A percentile compares a stretch with the other conserved stretches of the same genome.
These are phyloP conservation scores for Zoanthus sansibaricus DNA, from an alignment of 92 coral and sea anemone genomes.

Conservation along the genomic window DNA sequence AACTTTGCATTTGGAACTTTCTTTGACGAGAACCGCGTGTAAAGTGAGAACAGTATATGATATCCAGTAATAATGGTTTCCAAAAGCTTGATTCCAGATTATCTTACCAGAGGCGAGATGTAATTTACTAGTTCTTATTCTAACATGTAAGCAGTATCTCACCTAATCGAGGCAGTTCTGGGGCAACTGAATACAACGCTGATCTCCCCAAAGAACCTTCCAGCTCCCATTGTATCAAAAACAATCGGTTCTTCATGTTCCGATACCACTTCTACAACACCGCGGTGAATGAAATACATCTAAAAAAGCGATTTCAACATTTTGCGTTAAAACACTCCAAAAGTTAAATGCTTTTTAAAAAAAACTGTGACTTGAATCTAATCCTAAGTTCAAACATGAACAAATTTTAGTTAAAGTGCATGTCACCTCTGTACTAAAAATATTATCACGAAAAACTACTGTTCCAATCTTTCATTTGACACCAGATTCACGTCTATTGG, in stretches of 20 bases:
- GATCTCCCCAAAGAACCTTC: constrained; percentile 91
- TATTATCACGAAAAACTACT: no score
- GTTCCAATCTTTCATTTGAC: no score
- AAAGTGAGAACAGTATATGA: no score
- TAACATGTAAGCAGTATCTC: background rate
- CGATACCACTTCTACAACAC: constrained; percentile 86
- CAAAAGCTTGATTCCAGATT: background rate
- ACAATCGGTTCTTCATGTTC: constrained; percentile 86
- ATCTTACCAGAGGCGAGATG: background rate
- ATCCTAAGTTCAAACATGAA: no score
- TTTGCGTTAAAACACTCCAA: no score
- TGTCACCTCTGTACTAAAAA: no score
- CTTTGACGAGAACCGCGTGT: no score
- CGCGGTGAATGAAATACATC: constrained; percentile 93
- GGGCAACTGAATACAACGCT: constrained; percentile 89
- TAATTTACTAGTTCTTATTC: background rate
- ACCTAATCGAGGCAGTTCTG: constrained; percentile 92
- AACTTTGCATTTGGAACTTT: no score
- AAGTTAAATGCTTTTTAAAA: no score
- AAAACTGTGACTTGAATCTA: no score
- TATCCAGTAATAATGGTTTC: background rate
- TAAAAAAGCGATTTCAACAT: constrained; percentile 4
- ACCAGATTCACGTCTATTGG: no score
- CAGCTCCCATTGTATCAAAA: constrained; percentile 86
- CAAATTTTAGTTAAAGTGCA: no score